Evolutionary conservation across 2,113 vertebrate species (phyloP), one percentile per base, ranked within the genome.

Genomic region (Pavo muticus): DNA sequence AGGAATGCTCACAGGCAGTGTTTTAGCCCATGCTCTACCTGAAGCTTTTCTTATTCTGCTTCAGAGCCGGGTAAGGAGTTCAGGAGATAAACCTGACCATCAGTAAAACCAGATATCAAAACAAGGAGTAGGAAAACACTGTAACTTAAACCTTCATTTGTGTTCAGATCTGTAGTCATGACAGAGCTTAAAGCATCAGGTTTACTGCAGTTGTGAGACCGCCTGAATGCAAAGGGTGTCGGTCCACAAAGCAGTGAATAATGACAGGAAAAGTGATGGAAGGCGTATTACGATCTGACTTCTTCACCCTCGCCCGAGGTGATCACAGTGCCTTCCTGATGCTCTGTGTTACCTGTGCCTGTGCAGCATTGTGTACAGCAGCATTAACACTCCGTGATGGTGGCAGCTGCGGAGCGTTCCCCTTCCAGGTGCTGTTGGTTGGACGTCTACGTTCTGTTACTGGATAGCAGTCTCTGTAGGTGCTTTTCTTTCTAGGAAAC

Each of bases 401-500:
- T 3, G 78, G 30, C 56, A 45, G 7, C 50, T 21, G 40, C 8
- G 40, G 56, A 60, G 23, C 10, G 4, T 90, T 94, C 88, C 79
- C 79, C 76, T 65, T 54, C 88, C 61, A 57, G 57, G 40, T 72
- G 48, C 83, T 0, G 1, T 3, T 57, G 68, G n/a, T 12, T 84
- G 65, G 83, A 74, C 61, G 69, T 82, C n/a, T 60, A 48, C 74
- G 84, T 78, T 9, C 54, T 78, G 84, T 23, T 71, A 40, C 78
- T 88, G 50, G 37, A 65, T 90, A 17, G 57, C 70, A 57, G 52
- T 29, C 83, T 71, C 65, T 71, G n/a, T 68, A 86, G n/a, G 76
- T 93, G 91, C 37, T 90, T 95, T 95, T 81, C 85, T 78, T 91
- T 93, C 79, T 45, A 91, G 67, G 90, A 94, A 95, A 45, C 48